These are phyloP conservation scores for Xenopus borealis DNA, from an alignment of 2,113 vertebrate genomes.

Conservation along the genomic window DNA sequence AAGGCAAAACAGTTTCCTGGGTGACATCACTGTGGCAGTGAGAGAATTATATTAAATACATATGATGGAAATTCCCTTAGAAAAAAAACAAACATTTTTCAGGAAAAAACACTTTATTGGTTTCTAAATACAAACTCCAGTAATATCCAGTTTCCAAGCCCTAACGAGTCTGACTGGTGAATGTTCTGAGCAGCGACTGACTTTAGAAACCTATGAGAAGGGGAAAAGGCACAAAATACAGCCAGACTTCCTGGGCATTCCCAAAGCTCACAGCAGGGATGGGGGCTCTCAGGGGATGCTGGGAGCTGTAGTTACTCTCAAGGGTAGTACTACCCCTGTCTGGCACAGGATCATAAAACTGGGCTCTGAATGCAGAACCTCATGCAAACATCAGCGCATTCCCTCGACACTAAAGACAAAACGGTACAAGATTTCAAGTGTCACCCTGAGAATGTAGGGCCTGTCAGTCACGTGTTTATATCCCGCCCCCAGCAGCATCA, in stretches of 20 bases:
- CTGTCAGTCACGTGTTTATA: background rate
- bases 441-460: background rate
- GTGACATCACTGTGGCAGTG: too few relatives aligned
- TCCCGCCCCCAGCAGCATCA: background rate
- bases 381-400: too few relatives aligned
- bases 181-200: background rate
- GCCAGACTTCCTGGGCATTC: background rate
- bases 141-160: conserved; percentile 1
- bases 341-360: too few relatives aligned
- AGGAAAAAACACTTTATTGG: background rate
- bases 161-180: background rate
- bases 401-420: too few relatives aligned
- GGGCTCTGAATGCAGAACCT: too few relatives aligned
- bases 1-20: too few relatives aligned
- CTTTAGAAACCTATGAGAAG: background rate
- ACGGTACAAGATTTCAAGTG: background rate
- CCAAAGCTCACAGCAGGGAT: too few relatives aligned
- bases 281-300: too few relatives aligned
- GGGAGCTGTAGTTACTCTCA: too few relatives aligned
- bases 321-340: too few relatives aligned
- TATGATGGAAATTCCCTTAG: too few relatives aligned
- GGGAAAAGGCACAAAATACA: conserved; percentile 1
- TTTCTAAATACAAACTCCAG: conserved; percentile 8
- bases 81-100: background rate
- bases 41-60: too few relatives aligned